phyloP scores from a whole-genome alignment of 23 tunicate genomes.

The Aplidium turbinatum region DNA sequence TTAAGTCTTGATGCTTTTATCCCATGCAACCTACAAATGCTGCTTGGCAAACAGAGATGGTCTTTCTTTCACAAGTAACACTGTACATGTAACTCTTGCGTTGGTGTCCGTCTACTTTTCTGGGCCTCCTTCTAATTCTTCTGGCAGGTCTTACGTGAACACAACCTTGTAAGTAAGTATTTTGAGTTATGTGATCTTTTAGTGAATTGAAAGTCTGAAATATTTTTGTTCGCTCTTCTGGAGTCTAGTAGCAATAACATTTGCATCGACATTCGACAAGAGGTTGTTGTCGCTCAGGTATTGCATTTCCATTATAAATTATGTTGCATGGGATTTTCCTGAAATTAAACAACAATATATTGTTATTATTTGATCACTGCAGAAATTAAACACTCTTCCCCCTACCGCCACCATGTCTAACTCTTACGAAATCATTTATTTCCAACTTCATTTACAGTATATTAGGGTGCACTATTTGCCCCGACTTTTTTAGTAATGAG shows the following conservation, averaged over 20 bases:
- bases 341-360: too few relatives aligned
- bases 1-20: not conserved
- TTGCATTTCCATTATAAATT: too few relatives aligned
- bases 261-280: not conserved
- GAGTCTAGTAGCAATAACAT: not conserved
- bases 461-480: too few relatives aligned
- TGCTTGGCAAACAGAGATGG: not conserved
- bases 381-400: too few relatives aligned
- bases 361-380: too few relatives aligned
- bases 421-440: too few relatives aligned
- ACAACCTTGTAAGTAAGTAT: not conserved
- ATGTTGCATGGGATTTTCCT: too few relatives aligned
- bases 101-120: not conserved
- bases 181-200: not conserved
- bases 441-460: too few relatives aligned
- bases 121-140: not conserved
- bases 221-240: slow-evolving; percentile 3
- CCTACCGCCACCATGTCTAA: too few relatives aligned
- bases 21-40: not conserved
- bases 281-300: not conserved
- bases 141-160: not conserved
- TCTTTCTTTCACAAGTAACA: not conserved
- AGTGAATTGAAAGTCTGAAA: slow-evolving; percentile 2
- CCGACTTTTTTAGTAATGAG: too few relatives aligned
- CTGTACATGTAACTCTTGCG: not conserved